These are phyloP conservation scores for Cryptus viduatorius DNA, from an alignment of 2,888 invertebrate genomes.

Conservation along the genomic window DNA sequence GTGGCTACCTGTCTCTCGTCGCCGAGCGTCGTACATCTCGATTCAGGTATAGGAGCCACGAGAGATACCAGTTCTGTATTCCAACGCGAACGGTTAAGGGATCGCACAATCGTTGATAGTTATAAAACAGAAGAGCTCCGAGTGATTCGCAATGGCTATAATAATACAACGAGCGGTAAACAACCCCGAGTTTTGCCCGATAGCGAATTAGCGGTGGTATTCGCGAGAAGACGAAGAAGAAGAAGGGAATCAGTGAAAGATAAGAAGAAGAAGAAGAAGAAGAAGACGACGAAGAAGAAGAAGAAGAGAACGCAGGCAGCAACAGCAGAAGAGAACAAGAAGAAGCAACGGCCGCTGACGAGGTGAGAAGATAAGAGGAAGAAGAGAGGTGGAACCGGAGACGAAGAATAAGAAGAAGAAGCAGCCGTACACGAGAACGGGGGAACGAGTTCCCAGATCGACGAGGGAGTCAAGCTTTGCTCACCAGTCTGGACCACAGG, in stretches of 20 bases:
- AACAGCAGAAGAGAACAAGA: conserved; percentile 36
- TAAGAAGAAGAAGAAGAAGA: conserved; percentile 52
- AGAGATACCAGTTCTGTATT: conserved; percentile 19
- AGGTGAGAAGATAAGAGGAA: conserved; percentile 60
- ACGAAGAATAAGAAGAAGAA: conserved; percentile 54
- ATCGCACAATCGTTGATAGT: conserved; percentile 14
- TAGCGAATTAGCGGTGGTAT: conserved; percentile 31
- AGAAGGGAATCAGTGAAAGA: conserved; percentile 19
- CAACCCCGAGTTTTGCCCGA: conserved; percentile 25
- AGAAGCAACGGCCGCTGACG: conserved; percentile 54
- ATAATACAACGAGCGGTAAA: conserved; percentile 33
- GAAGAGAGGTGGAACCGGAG: conserved; percentile 48
- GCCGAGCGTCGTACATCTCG: conserved; percentile 38
- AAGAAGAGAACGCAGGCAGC: conserved; percentile 33
- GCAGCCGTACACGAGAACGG: conserved; percentile 52
- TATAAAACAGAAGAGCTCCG: conserved; percentile 6
- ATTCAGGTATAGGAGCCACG: conserved; percentile 25
- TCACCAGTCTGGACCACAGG: conserved; percentile 72
- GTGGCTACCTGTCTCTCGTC: conserved; percentile 40
- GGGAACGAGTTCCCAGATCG: conserved; percentile 65
- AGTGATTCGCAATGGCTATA: conserved; percentile 43
- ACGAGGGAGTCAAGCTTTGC: conserved; percentile 66
- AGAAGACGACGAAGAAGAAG: conserved; percentile 39
- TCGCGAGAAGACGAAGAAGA: conserved; percentile 11
- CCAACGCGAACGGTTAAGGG: conserved; percentile 14